Evolutionary conservation across 2,113 vertebrate species (phyloP), one percentile per base, ranked within the genome.

Genomic region (Asarcornis scutulata): DNA sequence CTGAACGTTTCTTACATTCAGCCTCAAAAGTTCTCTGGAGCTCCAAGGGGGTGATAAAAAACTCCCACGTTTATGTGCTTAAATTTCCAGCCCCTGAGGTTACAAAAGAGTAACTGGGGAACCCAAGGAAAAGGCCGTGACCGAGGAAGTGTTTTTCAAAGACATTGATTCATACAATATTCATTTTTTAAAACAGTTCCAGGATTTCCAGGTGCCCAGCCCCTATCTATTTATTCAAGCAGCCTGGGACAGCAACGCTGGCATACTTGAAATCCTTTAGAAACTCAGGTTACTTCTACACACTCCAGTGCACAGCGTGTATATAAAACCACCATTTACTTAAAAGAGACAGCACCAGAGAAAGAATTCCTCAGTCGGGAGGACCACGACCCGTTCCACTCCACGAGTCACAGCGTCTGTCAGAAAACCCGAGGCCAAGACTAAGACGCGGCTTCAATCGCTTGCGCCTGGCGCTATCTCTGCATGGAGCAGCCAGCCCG

Each of bases 1-100:
- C 34, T 11, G 69, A 87, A 23, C 21, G 52, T 66, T 53, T 58
- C 25, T 34, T 44, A 17, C 32, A 34, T 29, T 27, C 59, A 29
- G 63, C 32, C 11, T 72, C n/a, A 13, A 21, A 48, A 85, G 26
- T 64, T 27, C 52, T 38, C 40, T 42, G 60, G 55, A 82, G 25
- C 64, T 50, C 29, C 5, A 17, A 0, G 3, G 1, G 38, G 17
- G 32, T 13, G 25, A 59, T 20, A 20, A 25, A 79, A 34, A 79
- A 66, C 7, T 1, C 1, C 53, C 9, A 0, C 6, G 6, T 60
- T 89, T 27, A 27, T 18, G 3, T 6, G 12, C 56, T 88, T 63
- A 11, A 12, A 26, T 74, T 74, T 71, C 67, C 21, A 34, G 7
- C 15, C 66, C 34, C 31, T 2, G 44, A 84, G 17, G 16, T 44